A percentile compares a stretch with the other conserved stretches of the same genome.
Conservation (phyloP, 2,797 vertebrate species). For the Rhynchotus rufescens region DNA sequence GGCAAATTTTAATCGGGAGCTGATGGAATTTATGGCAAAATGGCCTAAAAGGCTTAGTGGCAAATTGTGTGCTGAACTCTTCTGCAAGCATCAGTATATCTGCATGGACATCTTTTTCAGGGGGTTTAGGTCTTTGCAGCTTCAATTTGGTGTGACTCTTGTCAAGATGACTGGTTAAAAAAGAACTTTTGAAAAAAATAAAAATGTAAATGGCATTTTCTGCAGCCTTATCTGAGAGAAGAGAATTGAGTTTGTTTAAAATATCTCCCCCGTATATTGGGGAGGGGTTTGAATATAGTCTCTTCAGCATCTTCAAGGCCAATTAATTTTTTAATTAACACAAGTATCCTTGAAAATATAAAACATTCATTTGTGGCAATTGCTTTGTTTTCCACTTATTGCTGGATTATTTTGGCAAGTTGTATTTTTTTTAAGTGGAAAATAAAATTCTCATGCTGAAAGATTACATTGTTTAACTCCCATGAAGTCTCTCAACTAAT, state of each 20-base stretch:
- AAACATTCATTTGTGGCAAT: conserved; percentile 62
- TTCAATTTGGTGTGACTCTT: not conserved
- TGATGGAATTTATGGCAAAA: not conserved
- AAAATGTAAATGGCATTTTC: not conserved
- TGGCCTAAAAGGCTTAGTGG: not conserved
- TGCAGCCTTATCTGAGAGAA: not conserved
- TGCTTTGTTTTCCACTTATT: conserved; percentile 48
- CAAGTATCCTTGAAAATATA: conserved; percentile 58
- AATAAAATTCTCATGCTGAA: conserved; percentile 15
- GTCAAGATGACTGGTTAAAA: not conserved
- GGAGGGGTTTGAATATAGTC: not conserved
- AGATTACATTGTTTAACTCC: conserved; percentile 13
- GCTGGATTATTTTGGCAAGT: conserved; percentile 49
- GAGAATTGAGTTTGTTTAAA: not conserved
- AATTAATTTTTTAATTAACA: conserved; percentile 78
- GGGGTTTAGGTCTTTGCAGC: not conserved
- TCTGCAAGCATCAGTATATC: fast-evolving
- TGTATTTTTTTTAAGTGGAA: conserved; percentile 15
- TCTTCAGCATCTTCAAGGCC: conserved; percentile 61
- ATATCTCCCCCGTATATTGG: not conserved
- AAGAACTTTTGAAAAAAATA: not conserved
- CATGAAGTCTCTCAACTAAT: not conserved
- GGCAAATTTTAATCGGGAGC: not conserved
- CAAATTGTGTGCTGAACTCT: fast-evolving
- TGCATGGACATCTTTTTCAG: not conserved